Evolutionary conservation across 53 echinoderm and acorn worm species (phyloP).

Genomic region (Pentamera pediparva): DNA sequence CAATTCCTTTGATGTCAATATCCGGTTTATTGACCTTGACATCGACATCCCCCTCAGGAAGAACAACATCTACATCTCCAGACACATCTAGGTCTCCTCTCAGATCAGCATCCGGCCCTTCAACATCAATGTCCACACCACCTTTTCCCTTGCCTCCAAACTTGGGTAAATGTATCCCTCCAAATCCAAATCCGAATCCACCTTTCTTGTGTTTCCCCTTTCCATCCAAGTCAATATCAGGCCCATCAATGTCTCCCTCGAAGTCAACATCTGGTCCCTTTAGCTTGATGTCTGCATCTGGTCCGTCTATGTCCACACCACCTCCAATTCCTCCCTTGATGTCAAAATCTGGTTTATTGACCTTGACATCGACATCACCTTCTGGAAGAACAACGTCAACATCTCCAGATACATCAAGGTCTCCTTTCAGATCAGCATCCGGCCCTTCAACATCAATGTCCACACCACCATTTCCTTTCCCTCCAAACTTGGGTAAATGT

Average conservation of each 20-base stretch:
- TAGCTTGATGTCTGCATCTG: constrained; percentile 39
- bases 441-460: constrained; percentile 30
- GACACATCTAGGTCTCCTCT: constrained; percentile 23
- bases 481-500: constrained; percentile 13
- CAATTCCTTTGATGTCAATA: constrained; percentile 23
- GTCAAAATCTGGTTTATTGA: constrained; percentile 26
- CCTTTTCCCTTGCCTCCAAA: constrained; percentile 29
- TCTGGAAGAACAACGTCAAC: constrained; percentile 17
- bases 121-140: constrained; percentile 30
- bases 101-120: constrained; percentile 13
- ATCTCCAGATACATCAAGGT: constrained; percentile 24
- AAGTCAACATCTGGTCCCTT: constrained; percentile 54
- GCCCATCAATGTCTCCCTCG: constrained; percentile 11
- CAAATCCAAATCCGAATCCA: constrained; percentile 58
- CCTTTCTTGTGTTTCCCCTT: constrained; percentile 46
- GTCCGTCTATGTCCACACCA: constrained; percentile 3
- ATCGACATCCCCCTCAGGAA: constrained; percentile 42
- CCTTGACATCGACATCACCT: constrained; percentile 35
- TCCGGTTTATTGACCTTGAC: constrained; percentile 41
- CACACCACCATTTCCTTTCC: constrained; percentile 37
- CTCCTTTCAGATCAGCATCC: constrained; percentile 33
- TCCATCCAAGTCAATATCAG: constrained; percentile 7
- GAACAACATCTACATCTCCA: constrained; percentile 21
- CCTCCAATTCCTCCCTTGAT: constrained; percentile 13
- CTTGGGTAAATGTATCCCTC: constrained; percentile 1